Conservation (phyloP, 1,140 invertebrate species). For the Lordiphosa collinella region DNA sequence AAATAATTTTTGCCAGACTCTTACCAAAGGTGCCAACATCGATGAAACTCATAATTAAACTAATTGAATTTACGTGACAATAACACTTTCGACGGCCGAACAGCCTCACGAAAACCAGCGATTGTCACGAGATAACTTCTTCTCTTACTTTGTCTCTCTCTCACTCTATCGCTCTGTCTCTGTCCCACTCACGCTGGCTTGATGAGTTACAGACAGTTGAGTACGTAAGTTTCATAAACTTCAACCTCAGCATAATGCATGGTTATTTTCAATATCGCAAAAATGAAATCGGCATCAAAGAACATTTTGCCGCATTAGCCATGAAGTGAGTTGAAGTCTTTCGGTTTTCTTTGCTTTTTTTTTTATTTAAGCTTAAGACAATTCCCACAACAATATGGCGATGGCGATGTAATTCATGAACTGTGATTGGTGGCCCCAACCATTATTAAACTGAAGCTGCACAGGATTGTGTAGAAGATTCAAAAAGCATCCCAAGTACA, state of each 20-base stretch:
- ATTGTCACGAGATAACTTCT: constrained; percentile 65
- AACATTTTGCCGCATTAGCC: constrained; percentile 56
- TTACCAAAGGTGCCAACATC: constrained; percentile 62
- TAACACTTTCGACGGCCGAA: constrained; percentile 60
- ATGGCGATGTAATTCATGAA: constrained; percentile 75
- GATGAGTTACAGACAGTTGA: constrained; percentile 9
- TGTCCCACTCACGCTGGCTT: neutral
- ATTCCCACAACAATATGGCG: constrained; percentile 76
- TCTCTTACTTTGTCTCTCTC: neutral
- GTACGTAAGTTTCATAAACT: constrained; percentile 6
- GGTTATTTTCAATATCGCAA: constrained; percentile 77
- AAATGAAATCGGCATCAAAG: constrained; percentile 78
- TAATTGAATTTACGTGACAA: constrained; percentile 77
- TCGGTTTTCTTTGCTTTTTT: too few relatives aligned
- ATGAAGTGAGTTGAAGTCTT: neutral
- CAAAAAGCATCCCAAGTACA: constrained; percentile 11
- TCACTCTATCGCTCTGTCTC: neutral
- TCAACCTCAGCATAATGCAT: constrained; percentile 51
- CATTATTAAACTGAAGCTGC: constrained; percentile 32
- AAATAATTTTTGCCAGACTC: constrained; percentile 5
- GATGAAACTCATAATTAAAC: constrained; percentile 71
- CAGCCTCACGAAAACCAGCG: constrained; percentile 25
- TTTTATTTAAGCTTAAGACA: constrained; percentile 24
- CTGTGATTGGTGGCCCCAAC: constrained; percentile 66
- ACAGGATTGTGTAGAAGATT: constrained; percentile 10